Percentiles rank a stretch among this genome's conserved stretches.
These are phyloP conservation scores for Drosophila sturtevanti DNA, from an alignment of 1,140 invertebrate species.

Conservation along the genomic window DNA sequence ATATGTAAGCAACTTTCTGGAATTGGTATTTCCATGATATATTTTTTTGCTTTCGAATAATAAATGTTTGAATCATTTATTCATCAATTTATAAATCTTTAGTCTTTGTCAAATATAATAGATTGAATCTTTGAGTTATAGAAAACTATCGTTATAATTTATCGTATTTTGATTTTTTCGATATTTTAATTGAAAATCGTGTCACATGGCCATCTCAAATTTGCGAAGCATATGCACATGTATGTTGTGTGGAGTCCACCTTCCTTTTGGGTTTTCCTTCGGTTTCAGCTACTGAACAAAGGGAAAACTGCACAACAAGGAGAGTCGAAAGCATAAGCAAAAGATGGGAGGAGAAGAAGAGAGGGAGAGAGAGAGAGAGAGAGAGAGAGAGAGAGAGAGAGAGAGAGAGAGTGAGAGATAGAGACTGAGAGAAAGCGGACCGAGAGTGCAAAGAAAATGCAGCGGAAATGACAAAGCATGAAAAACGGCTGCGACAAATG, in stretches of 20 bases:
- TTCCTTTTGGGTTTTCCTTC: constrained; percentile 12
- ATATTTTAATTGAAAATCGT: neutral
- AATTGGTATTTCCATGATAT: too few relatives aligned
- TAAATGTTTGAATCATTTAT: too few relatives aligned
- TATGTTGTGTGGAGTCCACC: constrained; percentile 21
- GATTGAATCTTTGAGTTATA: too few relatives aligned
- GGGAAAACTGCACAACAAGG: constrained; percentile 47
- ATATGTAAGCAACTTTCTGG: too few relatives aligned
- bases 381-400: neutral
- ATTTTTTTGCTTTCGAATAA: too few relatives aligned
- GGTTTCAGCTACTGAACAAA: constrained; percentile 49
- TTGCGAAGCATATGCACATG: constrained; percentile 32
- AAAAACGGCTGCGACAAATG: constrained; percentile 81
- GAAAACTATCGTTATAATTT: neutral
- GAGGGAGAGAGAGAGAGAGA: neutral
- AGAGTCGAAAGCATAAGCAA: constrained; percentile 1
- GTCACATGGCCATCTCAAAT: constrained; percentile 8
- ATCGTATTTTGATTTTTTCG: neutral
- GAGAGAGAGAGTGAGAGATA: constrained; percentile 4
- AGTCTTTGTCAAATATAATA: too few relatives aligned
- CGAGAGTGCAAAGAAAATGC: constrained; percentile 75
- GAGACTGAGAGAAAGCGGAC: constrained; percentile 4
- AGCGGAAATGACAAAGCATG: constrained; percentile 81
- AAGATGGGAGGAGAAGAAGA: neutral
- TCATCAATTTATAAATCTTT: too few relatives aligned